Base-by-base conservation (phyloP, 2,113 vertebrate species). In the Pteropus alecto region DNA sequence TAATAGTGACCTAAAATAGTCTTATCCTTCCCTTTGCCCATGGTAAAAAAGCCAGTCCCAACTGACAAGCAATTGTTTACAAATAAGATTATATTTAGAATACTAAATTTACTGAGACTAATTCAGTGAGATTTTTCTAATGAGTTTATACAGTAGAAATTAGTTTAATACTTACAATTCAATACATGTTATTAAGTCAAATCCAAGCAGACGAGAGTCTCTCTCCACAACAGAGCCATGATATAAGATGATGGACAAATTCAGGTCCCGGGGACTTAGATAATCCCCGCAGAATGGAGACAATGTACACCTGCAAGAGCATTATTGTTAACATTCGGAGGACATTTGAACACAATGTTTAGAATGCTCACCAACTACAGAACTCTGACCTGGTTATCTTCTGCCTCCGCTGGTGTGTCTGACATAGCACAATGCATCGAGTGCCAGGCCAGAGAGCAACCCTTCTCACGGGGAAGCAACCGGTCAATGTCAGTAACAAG, bases 141-240 rank as follows among this genome's bases (percentile, higher is more conserved):
- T 41, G 4, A 73, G 54, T 9, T 51, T n/a, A 56, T 13, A 79
- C 6, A 90, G 21, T 14, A 41, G 78, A 51, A 28, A 7, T 78
- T 58, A 87, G 71, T 41, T 61, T 82, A 83, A 96, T 98, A 98
- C 99, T 99, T 98, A 99, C 99, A 99, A 96, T 98, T 99, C 99
- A 95, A 99, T 99, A 96, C 99, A 99, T 0, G 99, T 99, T 87
- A 99, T 98, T 93, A 99, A 98, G 94, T 99, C 99, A 97, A 99
- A 99, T 90, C 99, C 99, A 98, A 98, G 98, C 98, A 99, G 98
- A 87, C 99, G 99, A 14, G 98, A 98, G n/a, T 99, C 99, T 96
- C 98, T 99, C 33, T 99, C 98, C 28, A 99, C 99, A 82, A 99
- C 99, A 5, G 99, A 99, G 33, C 99, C 99, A 3, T 99, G 99